phyloP scores from a whole-genome alignment of 2,888 invertebrate species.

The Cantharis nigra region DNA sequence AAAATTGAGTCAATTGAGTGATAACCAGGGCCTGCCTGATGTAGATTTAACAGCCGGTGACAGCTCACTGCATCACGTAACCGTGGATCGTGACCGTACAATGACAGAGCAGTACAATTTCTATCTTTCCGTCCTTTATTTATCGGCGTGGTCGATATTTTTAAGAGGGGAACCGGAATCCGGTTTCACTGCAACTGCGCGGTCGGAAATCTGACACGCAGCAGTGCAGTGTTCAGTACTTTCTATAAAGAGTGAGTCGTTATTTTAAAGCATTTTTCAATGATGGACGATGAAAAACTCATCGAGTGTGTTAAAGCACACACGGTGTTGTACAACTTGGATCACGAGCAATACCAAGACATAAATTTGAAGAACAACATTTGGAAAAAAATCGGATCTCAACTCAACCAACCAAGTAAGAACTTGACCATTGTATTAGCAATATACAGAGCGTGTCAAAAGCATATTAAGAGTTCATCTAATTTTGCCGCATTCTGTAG shows the following conservation, averaged over 20 bases:
- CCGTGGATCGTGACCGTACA: background rate
- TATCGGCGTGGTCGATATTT: background rate
- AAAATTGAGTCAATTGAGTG: background rate
- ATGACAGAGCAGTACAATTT: background rate
- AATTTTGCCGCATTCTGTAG: background rate
- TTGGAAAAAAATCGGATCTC: background rate
- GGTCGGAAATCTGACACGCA: background rate
- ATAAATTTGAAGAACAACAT: background rate
- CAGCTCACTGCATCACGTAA: background rate
- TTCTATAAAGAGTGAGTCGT: background rate
- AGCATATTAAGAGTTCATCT: background rate
- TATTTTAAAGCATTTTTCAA: background rate
- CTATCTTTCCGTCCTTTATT: background rate
- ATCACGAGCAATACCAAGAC: background rate
- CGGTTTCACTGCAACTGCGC: background rate
- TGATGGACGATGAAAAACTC: background rate
- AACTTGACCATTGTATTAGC: background rate
- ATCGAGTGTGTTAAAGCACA: background rate
- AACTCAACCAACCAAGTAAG: background rate
- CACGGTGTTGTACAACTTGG: background rate
- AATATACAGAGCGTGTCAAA: background rate
- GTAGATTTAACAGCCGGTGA: background rate
- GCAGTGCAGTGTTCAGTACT: background rate
- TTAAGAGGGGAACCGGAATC: background rate
- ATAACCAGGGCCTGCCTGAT: background rate